Evolutionary conservation across 2,113 vertebrate genomes (phyloP).

Genomic region (Oreochromis spilurus): DNA sequence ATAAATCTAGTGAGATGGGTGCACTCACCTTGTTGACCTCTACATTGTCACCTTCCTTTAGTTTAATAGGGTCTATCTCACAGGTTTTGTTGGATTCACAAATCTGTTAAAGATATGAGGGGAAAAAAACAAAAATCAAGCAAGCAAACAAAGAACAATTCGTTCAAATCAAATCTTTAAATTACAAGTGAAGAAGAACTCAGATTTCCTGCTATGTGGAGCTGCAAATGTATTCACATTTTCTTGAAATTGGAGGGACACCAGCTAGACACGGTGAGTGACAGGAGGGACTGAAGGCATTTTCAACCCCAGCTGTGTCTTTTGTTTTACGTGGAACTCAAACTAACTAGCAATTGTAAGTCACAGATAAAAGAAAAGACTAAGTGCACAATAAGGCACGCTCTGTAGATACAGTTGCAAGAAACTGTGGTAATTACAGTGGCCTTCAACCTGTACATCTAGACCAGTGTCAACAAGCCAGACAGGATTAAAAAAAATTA

Average conservation of each 20-base stretch:
- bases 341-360: background rate
- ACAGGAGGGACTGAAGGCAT: background rate
- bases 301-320: background rate
- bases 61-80: conserved; percentile 93
- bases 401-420: background rate
- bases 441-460: background rate
- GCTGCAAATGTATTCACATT: background rate
- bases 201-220: background rate
- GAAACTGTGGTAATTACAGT: background rate
- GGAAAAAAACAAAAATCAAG: background rate
- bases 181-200: background rate
- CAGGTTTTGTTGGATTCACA: conserved; percentile 93
- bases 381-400: background rate
- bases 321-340: background rate
- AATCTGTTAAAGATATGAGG: conserved; percentile 69
- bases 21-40: conserved; percentile 86
- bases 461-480: background rate
- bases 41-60: conserved; percentile 93
- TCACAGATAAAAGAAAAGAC: background rate
- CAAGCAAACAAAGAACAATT: background rate
- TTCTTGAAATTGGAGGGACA: background rate
- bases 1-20: background rate
- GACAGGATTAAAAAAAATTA: background rate
- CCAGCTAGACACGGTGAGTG: background rate
- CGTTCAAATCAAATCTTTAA: background rate